Evolutionary conservation across 1,140 invertebrate genomes (phyloP).

Genomic region (Bombus superbus): DNA sequence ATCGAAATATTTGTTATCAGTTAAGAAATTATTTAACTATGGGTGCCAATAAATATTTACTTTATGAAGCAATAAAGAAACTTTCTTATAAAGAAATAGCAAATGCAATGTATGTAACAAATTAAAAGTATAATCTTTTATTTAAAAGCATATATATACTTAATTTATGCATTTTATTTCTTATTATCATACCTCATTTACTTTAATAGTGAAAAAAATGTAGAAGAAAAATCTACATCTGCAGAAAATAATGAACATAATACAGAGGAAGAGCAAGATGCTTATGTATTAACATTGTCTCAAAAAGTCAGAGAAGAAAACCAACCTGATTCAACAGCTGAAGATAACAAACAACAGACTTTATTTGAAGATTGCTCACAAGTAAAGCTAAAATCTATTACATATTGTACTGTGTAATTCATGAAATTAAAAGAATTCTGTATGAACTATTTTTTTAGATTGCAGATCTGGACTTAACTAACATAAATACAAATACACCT

Average conservation of each 20-base stretch:
- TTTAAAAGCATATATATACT: background rate
- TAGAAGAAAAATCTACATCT: conserved; percentile 25
- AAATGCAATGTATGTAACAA: conserved; percentile 51
- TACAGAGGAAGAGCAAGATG: conserved; percentile 84
- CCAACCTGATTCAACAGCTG: conserved; percentile 69
- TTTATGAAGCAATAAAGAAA: conserved; percentile 70
- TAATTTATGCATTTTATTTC: background rate
- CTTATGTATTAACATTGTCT: conserved; percentile 88
- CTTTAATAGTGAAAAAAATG: background rate
- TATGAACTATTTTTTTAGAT: conserved; percentile 80
- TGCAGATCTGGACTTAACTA: conserved; percentile 86
- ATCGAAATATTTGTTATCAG: conserved; percentile 91
- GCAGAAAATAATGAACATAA: conserved; percentile 71
- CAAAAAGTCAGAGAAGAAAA: conserved; percentile 79
- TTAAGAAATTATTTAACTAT: conserved; percentile 88
- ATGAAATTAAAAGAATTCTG: conserved; percentile 40
- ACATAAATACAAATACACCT: conserved; percentile 83
- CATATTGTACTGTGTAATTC: background rate
- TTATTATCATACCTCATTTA: background rate
- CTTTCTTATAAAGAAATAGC: conserved; percentile 69
- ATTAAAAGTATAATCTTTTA: background rate
- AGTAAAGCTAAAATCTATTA: conserved; percentile 76
- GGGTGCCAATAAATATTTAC: conserved; percentile 85
- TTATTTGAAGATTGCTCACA: conserved; percentile 87
- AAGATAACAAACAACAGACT: conserved; percentile 77